phyloP scores from a whole-genome alignment of 92 coral and sea anemone species.

The Porites divaricata region DNA sequence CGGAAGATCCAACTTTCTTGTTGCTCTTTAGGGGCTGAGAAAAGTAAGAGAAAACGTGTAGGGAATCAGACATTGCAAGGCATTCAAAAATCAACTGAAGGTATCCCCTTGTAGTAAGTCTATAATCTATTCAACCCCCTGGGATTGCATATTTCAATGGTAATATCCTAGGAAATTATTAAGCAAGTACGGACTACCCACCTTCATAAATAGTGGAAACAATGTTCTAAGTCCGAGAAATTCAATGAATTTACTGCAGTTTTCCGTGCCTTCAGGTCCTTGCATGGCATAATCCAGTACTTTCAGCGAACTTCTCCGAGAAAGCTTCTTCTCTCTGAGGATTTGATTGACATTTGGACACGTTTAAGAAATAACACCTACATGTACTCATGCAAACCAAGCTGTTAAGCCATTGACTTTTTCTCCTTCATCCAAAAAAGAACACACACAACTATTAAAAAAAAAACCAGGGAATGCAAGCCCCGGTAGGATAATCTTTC shows the following conservation, averaged over 20 bases:
- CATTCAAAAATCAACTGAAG: not conserved
- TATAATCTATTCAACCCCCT: no score
- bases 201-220: conserved; percentile 97
- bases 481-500: no score
- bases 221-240: conserved; percentile 93
- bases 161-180: not conserved
- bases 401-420: no score
- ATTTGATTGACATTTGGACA: not conserved
- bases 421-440: no score
- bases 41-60: not conserved
- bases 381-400: no score
- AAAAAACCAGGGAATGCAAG: no score
- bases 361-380: not conserved
- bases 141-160: no score
- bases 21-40: conserved; percentile 88
- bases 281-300: conserved; percentile 98
- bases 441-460: no score
- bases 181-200: conserved; percentile 11
- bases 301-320: conserved; percentile 93
- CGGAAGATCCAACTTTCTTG: conserved; percentile 88
- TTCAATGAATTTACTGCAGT: conserved; percentile 93
- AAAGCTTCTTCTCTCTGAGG: conserved; percentile 90
- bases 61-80: not conserved
- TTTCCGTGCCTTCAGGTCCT: conserved; percentile 92
- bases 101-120: no score